Evolutionary conservation across 2,888 invertebrate genomes (phyloP).

Genomic region (Chymomyza caudatula): DNA sequence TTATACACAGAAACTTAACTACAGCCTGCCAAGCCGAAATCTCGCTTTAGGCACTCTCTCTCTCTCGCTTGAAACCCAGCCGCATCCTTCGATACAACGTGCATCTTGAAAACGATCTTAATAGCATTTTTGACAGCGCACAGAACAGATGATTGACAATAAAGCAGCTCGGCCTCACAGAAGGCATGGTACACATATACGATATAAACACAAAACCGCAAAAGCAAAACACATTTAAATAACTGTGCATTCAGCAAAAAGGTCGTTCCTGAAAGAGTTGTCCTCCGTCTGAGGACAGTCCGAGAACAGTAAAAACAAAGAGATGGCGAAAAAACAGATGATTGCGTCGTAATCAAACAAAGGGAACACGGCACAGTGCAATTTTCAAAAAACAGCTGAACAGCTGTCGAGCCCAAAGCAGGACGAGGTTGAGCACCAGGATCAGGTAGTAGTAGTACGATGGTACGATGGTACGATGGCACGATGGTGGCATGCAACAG

Average conservation of each 20-base stretch:
- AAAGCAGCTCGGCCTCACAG: slow-evolving; percentile 17
- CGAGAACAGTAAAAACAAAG: slow-evolving; percentile 16
- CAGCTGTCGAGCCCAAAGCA: slow-evolving; percentile 64
- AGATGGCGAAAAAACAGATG: slow-evolving; percentile 29
- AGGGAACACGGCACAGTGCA: slow-evolving; percentile 13
- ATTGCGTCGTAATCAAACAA: slow-evolving; percentile 42
- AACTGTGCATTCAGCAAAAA: slow-evolving; percentile 47
- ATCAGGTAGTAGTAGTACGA: slow-evolving; percentile 19
- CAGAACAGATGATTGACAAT: slow-evolving; percentile 68
- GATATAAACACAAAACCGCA: slow-evolving; percentile 42
- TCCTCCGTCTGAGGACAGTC: slow-evolving; percentile 7
- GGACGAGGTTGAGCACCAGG: slow-evolving; percentile 13
- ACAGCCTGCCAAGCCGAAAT: neutral
- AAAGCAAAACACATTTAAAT: slow-evolving; percentile 69
- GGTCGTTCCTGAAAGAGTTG: slow-evolving; percentile 32
- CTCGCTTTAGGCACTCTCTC: neutral
- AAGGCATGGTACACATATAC: slow-evolving; percentile 7
- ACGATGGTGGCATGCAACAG: slow-evolving; percentile 36
- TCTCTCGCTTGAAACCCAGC: slow-evolving; percentile 2
- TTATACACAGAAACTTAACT: slow-evolving; percentile 17
- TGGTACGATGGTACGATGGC: neutral
- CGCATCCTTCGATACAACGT: slow-evolving; percentile 28
- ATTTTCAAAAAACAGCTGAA: slow-evolving; percentile 33
- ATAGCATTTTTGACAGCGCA: slow-evolving; percentile 32
- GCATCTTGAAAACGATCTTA: slow-evolving; percentile 37